Conservation (phyloP, 2,797 vertebrate species). For the Leptoclinus maculatus region DNA sequence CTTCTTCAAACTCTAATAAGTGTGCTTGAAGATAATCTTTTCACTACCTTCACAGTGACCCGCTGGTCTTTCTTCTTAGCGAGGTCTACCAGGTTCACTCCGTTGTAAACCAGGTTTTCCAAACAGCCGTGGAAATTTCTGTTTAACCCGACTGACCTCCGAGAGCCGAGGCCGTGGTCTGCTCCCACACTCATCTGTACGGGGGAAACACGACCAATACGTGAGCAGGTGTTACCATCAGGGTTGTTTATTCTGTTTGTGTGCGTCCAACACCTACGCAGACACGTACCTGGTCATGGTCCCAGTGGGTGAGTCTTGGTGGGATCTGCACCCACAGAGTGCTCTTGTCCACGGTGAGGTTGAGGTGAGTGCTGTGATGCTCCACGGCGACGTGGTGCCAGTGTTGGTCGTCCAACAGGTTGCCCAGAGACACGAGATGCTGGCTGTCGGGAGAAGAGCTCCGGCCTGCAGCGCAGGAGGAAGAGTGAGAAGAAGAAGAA, state of each 20-base stretch:
- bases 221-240: not conserved
- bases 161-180: slow-evolving; percentile 82
- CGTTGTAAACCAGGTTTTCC: slow-evolving; percentile 93
- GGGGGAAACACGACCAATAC: not conserved
- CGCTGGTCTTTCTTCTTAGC: slow-evolving; percentile 85
- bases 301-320: slow-evolving; percentile 85
- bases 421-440: slow-evolving; percentile 86
- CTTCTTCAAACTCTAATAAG: not conserved
- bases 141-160: slow-evolving; percentile 70
- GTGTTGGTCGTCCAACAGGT: slow-evolving; percentile 94
- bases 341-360: slow-evolving; percentile 93
- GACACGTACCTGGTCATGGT: slow-evolving; percentile 89
- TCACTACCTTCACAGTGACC: slow-evolving; percentile 84
- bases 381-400: slow-evolving; percentile 92
- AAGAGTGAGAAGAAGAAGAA: not conserved
- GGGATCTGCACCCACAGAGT: slow-evolving; percentile 85
- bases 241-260: not conserved
- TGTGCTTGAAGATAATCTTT: not conserved
- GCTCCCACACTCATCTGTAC: slow-evolving; percentile 95
- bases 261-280: not conserved
- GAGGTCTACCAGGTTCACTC: slow-evolving; percentile 87
- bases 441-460: slow-evolving; percentile 68
- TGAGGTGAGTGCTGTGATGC: slow-evolving; percentile 86
- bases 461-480: slow-evolving; percentile 56
- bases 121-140: slow-evolving; percentile 92